phyloP scores from a whole-genome alignment of 1,140 invertebrate species.

The Riptortus pedestris region DNA sequence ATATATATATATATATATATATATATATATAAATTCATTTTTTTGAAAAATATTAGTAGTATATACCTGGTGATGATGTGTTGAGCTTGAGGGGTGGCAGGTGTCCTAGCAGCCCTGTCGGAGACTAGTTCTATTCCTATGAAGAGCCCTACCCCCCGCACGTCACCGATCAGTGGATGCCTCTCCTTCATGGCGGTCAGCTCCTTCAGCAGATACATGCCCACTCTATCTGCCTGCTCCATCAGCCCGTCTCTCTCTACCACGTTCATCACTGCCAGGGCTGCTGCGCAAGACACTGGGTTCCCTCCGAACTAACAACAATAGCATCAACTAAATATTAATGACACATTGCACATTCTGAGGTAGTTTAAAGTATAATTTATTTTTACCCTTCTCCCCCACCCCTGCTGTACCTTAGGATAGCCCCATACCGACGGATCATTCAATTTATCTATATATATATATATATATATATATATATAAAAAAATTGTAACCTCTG shows the following conservation, averaged over 20 bases:
- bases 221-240: constrained; percentile 70
- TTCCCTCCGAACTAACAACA: constrained; percentile 87
- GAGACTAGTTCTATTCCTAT: constrained; percentile 88
- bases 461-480: no score
- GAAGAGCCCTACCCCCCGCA: constrained; percentile 82
- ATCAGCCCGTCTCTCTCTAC: constrained; percentile 79
- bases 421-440: no score
- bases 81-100: constrained; percentile 71
- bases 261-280: constrained; percentile 87
- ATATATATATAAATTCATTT: no score
- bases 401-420: no score
- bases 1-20: no score
- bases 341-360: no score
- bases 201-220: constrained; percentile 61
- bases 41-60: no score
- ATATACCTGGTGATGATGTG: constrained; percentile 62
- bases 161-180: constrained; percentile 74
- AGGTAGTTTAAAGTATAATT: no score
- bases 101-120: constrained; percentile 59
- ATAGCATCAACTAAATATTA: background rate
- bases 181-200: constrained; percentile 59
- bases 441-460: no score
- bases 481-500: no score
- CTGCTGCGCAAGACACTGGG: constrained; percentile 92
- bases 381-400: no score